Conservation (phyloP, 2,113 vertebrate genomes). For the Amazona vittata region DNA sequence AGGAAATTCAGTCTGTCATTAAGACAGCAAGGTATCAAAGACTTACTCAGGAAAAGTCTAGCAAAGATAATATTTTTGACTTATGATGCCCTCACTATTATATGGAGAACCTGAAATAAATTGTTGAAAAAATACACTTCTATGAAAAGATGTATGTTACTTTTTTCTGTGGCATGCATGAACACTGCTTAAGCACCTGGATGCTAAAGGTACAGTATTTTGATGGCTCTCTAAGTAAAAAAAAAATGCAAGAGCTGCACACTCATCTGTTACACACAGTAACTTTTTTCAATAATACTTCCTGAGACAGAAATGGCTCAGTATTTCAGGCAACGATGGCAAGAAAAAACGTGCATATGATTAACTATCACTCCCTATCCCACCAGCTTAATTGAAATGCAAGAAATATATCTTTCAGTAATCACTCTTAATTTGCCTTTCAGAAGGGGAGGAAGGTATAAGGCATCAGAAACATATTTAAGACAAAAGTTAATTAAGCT, state of each 20-base stretch:
- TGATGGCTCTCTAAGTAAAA: neutral
- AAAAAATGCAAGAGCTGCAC: neutral
- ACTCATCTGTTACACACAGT: neutral
- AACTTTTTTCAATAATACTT: neutral
- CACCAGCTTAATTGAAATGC: neutral
- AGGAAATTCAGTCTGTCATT: neutral
- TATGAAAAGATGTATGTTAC: neutral
- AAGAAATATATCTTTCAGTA: neutral
- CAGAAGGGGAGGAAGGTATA: neutral
- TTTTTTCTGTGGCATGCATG: neutral
- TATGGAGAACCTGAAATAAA: neutral
- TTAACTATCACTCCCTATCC: neutral
- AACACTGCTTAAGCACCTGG: neutral
- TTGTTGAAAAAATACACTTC: neutral
- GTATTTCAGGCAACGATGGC: neutral
- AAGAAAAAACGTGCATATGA: neutral
- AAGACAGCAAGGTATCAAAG: neutral
- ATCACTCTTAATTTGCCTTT: neutral
- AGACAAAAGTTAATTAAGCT: slow-evolving; percentile 31
- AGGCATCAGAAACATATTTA: neutral
- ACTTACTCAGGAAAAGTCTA: neutral
- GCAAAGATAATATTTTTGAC: neutral
- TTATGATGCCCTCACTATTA: neutral
- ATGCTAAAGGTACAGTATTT: neutral
- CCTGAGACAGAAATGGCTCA: neutral